Base-by-base conservation (phyloP, 2,797 vertebrate genomes). In the Selene dorsalis region DNA sequence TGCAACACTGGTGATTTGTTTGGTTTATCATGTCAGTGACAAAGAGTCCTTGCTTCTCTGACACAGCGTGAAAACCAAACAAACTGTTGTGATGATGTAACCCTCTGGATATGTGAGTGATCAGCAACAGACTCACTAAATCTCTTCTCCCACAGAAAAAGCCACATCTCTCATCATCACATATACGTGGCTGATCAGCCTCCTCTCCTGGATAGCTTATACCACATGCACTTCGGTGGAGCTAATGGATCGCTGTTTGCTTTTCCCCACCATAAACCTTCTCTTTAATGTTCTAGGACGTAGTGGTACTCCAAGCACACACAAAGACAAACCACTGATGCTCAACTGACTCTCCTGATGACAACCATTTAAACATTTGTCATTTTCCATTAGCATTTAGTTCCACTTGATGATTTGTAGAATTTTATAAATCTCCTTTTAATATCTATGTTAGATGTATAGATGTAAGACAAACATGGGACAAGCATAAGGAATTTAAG, bases 241-340 rank as follows among this genome's bases (percentile, higher is more conserved):
- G 72, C 80, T 91, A 89, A 92, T 91, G 85, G 88, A 52, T 66
- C 77, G 55, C 64, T 91, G 86, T 93, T 93, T 92, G 84, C 64
- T 89, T 90, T 92, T 76, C 71, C 71, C 24, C 9, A 32, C 75
- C 70, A 86, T 91, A 88, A 93, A 91, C 52, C 71, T 69, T 81
- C 22, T 69, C 73, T 76, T 62, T 35, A 74, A 38, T 83, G n/a
- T 71, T 43, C 38, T 60, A 47, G 55, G 39, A 28, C 61, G 73
- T 6, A 22, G 38, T 43, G 43, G n/a, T 17, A 28, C 26, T 62
- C 39, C n/a, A 59, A 10, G 60, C n/a, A 16, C 56, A 75, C 52
- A 73, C 39, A 84, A 58, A 65, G 38, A 82, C 20, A 66, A 55
- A 41, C 22, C 24, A 16, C 18, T 32, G 57, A 16, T 20, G 30